Conservation (phyloP, 2,113 vertebrate species). For the Motacilla alba region DNA sequence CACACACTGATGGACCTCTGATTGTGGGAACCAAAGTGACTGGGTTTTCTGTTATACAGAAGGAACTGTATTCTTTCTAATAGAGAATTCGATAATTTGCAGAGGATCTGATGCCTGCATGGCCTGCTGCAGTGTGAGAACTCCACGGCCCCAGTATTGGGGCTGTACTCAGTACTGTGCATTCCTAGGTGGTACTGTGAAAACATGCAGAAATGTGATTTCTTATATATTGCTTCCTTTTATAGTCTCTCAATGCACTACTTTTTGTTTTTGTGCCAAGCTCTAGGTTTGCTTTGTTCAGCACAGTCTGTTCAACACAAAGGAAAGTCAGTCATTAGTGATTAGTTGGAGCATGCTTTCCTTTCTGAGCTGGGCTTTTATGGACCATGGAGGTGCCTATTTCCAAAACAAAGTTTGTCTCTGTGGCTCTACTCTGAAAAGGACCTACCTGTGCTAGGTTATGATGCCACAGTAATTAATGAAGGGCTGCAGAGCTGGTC, state of each 20-base stretch:
- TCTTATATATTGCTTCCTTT: background rate
- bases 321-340: background rate
- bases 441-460: background rate
- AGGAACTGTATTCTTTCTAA: background rate
- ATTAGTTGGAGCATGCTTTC: background rate
- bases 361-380: background rate
- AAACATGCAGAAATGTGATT: background rate
- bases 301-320: background rate
- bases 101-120: background rate
- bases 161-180: background rate
- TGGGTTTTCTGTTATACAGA: background rate
- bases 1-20: background rate
- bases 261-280: background rate
- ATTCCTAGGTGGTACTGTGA: background rate
- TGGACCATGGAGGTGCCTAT: background rate
- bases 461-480: background rate
- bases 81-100: background rate
- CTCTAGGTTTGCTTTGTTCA: background rate
- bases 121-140: background rate
- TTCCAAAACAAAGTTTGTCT: background rate
- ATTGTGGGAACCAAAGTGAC: background rate
- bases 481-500: background rate
- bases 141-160: rapidly evolving
- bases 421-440: background rate
- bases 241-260: background rate